phyloP scores from a whole-genome alignment of 2,888 invertebrate genomes.

The Caenorhabditis uteleia region DNA sequence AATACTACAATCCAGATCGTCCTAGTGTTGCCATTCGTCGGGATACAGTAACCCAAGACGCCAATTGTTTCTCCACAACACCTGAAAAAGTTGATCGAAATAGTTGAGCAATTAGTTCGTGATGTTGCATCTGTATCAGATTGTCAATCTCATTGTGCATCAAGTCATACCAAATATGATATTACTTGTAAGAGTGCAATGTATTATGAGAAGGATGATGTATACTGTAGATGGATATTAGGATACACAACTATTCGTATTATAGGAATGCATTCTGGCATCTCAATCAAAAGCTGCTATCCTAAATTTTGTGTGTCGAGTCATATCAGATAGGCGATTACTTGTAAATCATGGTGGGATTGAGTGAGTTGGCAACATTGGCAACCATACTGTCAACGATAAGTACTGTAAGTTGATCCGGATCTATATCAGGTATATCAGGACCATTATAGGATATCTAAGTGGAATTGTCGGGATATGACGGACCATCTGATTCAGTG shows the following conservation, averaged over 20 bases:
- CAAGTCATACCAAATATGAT: slow-evolving; percentile 40
- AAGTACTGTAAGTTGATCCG: too few species aligned
- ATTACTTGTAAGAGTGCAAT: slow-evolving; percentile 55
- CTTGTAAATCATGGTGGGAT: too few species aligned
- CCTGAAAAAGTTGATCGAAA: slow-evolving; percentile 53
- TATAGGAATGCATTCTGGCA: slow-evolving; percentile 60
- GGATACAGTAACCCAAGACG: slow-evolving; percentile 15
- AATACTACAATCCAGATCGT: too few species aligned
- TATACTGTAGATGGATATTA: too few species aligned
- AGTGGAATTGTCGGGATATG: slow-evolving; percentile 46
- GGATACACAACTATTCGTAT: too few species aligned
- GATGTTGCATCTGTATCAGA: slow-evolving; percentile 42
- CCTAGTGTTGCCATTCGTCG: slow-evolving; percentile 17
- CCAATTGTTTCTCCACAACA: slow-evolving; percentile 26
- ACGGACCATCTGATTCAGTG: slow-evolving; percentile 42
- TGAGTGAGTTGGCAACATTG: too few species aligned
- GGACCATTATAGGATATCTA: slow-evolving; percentile 12
- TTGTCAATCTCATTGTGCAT: slow-evolving; percentile 48
- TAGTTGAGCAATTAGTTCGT: slow-evolving; percentile 57
- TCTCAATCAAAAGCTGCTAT: slow-evolving; percentile 51
- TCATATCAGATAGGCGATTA: too few species aligned
- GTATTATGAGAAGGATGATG: slow-evolving; percentile 58
- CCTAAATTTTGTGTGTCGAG: too few species aligned
- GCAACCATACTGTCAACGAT: too few species aligned
- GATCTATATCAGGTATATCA: too few species aligned